Evolutionary conservation across 2,113 vertebrate genomes (phyloP).

Genomic region (Cyanoderma ruficeps): DNA sequence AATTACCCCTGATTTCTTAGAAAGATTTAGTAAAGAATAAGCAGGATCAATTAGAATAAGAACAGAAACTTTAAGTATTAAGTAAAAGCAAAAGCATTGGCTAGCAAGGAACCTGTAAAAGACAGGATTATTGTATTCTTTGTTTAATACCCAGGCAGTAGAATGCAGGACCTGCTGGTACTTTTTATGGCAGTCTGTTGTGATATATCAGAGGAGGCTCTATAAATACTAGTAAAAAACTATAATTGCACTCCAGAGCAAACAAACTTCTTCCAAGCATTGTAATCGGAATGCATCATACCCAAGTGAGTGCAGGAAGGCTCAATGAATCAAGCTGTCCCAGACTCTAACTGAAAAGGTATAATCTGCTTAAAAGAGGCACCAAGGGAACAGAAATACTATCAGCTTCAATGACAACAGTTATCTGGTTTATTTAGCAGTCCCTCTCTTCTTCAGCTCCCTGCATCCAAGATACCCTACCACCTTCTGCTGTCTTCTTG

Average conservation of each 20-base stretch:
- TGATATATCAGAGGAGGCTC: background rate
- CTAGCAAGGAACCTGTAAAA: background rate
- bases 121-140: slow-evolving; percentile 7
- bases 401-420: background rate
- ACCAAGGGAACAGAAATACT: background rate
- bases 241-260: background rate
- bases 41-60: slow-evolving; percentile 68
- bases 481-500: background rate
- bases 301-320: background rate
- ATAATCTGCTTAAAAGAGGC: background rate
- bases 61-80: slow-evolving; percentile 42
- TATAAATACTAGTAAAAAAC: background rate
- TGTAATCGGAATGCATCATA: background rate
- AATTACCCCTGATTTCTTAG: slow-evolving; percentile 60
- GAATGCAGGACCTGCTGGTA: background rate
- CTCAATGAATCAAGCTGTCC: background rate
- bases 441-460: background rate
- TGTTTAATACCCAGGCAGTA: background rate
- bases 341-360: background rate
- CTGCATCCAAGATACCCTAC: background rate
- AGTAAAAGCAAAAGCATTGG: background rate
- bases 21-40: slow-evolving; percentile 57
- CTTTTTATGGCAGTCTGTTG: background rate
- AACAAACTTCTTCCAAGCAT: background rate
- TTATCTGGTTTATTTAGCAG: background rate